Conservation (phyloP, 2,888 invertebrate species). For the Morpho helenor region DNA sequence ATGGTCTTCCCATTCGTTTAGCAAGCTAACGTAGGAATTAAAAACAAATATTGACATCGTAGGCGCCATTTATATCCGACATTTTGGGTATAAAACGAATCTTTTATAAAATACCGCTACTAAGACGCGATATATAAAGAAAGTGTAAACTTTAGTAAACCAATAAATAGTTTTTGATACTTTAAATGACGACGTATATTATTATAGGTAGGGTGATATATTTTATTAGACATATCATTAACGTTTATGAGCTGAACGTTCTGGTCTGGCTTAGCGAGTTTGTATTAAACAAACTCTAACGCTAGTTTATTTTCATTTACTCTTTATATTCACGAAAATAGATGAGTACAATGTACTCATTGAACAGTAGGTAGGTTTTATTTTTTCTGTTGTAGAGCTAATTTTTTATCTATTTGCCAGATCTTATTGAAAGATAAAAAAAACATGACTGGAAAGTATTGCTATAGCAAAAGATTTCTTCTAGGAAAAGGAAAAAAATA, state of each 20-base stretch:
- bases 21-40: conserved; percentile 26
- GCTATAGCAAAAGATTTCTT: too few species aligned
- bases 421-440: too few species aligned
- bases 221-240: background rate
- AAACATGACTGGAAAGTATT: too few species aligned
- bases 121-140: conserved; percentile 1
- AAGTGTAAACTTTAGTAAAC: conserved; percentile 4
- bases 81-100: conserved; percentile 18
- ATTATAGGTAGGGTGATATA: background rate
- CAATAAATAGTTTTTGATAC: conserved; percentile 7
- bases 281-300: background rate
- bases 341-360: background rate
- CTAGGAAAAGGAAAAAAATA: too few species aligned
- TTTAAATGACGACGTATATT: conserved; percentile 2
- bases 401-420: background rate
- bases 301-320: background rate
- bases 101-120: conserved; percentile 12
- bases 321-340: background rate
- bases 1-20: conserved; percentile 28
- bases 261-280: background rate
- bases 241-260: too few species aligned
- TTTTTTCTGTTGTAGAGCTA: background rate
- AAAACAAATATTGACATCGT: conserved; percentile 32
- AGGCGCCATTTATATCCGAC: conserved; percentile 28
- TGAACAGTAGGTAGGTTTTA: background rate